phyloP scores from a whole-genome alignment of 2,888 invertebrate species.

The Brachycybe producta region DNA sequence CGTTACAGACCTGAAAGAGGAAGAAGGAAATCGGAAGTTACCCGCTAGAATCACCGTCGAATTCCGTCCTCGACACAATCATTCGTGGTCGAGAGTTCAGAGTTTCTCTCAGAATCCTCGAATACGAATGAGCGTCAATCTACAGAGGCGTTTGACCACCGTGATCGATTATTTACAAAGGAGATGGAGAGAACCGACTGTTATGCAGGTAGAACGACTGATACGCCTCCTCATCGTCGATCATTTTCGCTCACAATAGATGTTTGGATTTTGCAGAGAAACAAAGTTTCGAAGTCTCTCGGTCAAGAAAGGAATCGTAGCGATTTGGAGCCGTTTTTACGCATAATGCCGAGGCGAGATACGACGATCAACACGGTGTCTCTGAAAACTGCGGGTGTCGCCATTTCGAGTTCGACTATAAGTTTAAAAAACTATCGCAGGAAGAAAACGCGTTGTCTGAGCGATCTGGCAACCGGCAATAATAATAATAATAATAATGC shows the following conservation, averaged over 20 bases:
- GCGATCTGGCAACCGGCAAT: not conserved
- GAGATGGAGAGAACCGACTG: slow-evolving; percentile 56
- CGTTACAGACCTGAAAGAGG: slow-evolving; percentile 51
- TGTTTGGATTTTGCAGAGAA: not conserved
- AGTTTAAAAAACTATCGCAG: slow-evolving; percentile 23
- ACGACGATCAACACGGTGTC: slow-evolving; percentile 21
- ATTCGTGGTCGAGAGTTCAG: slow-evolving; percentile 72
- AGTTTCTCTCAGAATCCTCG: slow-evolving; percentile 77
- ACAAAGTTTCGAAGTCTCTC: not conserved
- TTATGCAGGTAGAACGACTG: slow-evolving; percentile 47
- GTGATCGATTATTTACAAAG: slow-evolving; percentile 57
- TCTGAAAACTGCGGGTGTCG: slow-evolving; percentile 20
- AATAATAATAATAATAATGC: too few species aligned
- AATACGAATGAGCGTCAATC: slow-evolving; percentile 53
- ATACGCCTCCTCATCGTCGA: not conserved
- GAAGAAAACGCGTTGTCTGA: slow-evolving; percentile 1
- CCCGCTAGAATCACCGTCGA: slow-evolving; percentile 63
- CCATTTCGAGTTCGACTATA: slow-evolving; percentile 23
- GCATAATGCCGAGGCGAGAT: slow-evolving; percentile 22
- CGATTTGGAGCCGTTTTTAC: slow-evolving; percentile 14
- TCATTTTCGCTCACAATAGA: not conserved
- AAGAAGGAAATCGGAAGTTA: slow-evolving; percentile 48
- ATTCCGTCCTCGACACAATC: slow-evolving; percentile 60
- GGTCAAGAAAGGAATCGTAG: not conserved
- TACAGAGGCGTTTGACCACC: slow-evolving; percentile 57